Base-by-base conservation (phyloP, 2,888 invertebrate species). In the Elaeidobius kamerunicus region DNA sequence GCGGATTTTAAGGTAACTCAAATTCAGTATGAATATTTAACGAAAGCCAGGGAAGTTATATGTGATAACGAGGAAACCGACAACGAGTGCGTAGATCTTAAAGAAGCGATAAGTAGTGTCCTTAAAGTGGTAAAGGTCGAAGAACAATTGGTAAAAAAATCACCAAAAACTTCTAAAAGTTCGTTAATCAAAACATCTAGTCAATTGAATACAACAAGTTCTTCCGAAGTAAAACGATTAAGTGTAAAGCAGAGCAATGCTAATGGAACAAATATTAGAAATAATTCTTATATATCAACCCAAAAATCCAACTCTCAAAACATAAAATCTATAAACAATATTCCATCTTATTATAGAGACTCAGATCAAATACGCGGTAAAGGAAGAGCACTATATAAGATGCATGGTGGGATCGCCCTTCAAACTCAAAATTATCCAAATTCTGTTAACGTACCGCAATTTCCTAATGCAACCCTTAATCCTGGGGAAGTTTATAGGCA, bases 391-490 rank as follows among this genome's bases (percentile, higher is more conserved):
- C 64, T 67, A 11, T 94, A 94, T 67, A 79, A 76, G 49, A 84
- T 83, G 59, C 90, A 91, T 61, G 84, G 85, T 0, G 89, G 85
- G 2, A 84, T 95, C 66, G 90, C 91, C 63, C 72, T 94, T 38
- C 91, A 92, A 76, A 88, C 94, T 0, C 93, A 95, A 73, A 89
- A 91, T 68, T 94, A 85, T 73, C 94, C 95, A 0, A 88, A 94
- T 72, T 87, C 92, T 2, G 76, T 89, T 2, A 88, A 92, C 72
- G 81, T 86, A 67, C 85, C 73, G 59, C 83, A 85, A 63, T 91
- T 91, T 62, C 91, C 91, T 0, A 80, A 78, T 55, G 77, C 82
- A 4, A 76, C 88, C 43, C 64, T 91, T 30, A 79, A 80, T 59
- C 89, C 90, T 1, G 85, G 84, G 0, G 79, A 86, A 60, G 75